Conservation (phyloP, 1,140 invertebrate genomes). For the Macrosteles quadrilineatus region DNA sequence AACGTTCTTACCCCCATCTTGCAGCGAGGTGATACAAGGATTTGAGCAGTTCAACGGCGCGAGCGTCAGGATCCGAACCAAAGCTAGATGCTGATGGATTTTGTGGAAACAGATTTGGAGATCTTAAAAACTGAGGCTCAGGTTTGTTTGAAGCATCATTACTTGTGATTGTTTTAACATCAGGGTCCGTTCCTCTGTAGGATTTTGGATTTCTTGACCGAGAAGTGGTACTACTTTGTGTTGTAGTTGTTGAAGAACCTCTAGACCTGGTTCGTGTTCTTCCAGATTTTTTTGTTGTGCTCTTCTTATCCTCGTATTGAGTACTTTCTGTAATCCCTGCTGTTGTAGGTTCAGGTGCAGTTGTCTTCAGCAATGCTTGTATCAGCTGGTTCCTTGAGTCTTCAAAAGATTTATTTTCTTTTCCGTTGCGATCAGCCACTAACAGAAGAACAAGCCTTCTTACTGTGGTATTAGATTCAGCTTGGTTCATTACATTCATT, state of each 20-base stretch:
- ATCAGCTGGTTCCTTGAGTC: constrained; percentile 62
- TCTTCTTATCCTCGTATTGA: constrained; percentile 9
- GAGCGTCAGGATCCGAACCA: constrained; percentile 60
- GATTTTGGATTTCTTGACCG: constrained; percentile 39
- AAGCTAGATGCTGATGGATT: constrained; percentile 1
- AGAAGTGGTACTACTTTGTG: constrained; percentile 21
- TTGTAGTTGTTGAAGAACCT: constrained; percentile 36
- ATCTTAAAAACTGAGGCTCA: constrained; percentile 17
- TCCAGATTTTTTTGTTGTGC: constrained; percentile 18
- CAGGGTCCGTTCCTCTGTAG: constrained; percentile 36
- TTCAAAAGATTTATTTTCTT: constrained; percentile 59
- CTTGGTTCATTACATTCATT: constrained; percentile 78
- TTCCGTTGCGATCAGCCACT: constrained; percentile 65
- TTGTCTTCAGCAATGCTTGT: constrained; percentile 64
- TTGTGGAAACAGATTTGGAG: neutral
- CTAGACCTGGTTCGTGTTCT: constrained; percentile 33
- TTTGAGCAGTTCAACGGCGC: constrained; percentile 77
- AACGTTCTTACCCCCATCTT: constrained; percentile 66
- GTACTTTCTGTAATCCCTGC: constrained; percentile 16
- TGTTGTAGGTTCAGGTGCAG: constrained; percentile 43
- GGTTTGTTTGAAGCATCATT: neutral
- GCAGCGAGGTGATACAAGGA: constrained; percentile 80
- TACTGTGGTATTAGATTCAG: constrained; percentile 72
- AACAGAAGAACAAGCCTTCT: constrained; percentile 71
- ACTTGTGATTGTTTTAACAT: constrained; percentile 1